Evolutionary conservation across 2,113 vertebrate genomes (phyloP), one percentile per base, ranked within the genome.

Genomic region (Micromys minutus): DNA sequence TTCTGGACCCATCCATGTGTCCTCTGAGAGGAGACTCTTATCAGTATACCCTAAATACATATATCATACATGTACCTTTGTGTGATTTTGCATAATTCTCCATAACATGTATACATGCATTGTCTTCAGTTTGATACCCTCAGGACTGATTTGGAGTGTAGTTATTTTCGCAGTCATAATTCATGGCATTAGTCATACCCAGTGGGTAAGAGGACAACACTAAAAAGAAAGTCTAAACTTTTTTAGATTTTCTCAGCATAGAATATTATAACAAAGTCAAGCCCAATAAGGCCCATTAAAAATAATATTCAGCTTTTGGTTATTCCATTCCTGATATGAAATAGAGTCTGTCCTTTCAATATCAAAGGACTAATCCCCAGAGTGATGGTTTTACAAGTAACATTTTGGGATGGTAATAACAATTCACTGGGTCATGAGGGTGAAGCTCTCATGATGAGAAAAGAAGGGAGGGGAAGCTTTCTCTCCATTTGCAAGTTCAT

Each of bases 1-100:
- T 22, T 42, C 39, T 36, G 39, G 19, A 39, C 7, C 4, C 0
- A 13, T 50, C 52, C 65, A 0, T 26, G n/a, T 83, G 55, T 72
- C 45, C 47, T 50, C 39, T 42, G 52, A 87, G 22, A 36, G 72
- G n/a, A 21, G 24, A 16, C 0, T 76, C 31, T 42, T 59, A n/a
- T 81, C 65, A 45, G 0, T 65, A 69, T 34, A 0, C 42, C 63
- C 55, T 55, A 36, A 31, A 8, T 19, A 75, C 74, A 45, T 75
- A 67, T 26, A 57, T 94, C 15, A 52, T 2, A 4, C 21, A 7
- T 12, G 16, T 13, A 50, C n/a, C n/a, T 91, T 74, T 36, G 19
- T 21, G 63, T 4, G 22, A 3, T 74, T 69, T 24, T 63, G 5
- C 69, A 77, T 6, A 71, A 39, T 57, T 90, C 57, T 16, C 5